Evolutionary conservation across 2,888 invertebrate genomes (phyloP).

Genomic region (Meta bourneti): DNA sequence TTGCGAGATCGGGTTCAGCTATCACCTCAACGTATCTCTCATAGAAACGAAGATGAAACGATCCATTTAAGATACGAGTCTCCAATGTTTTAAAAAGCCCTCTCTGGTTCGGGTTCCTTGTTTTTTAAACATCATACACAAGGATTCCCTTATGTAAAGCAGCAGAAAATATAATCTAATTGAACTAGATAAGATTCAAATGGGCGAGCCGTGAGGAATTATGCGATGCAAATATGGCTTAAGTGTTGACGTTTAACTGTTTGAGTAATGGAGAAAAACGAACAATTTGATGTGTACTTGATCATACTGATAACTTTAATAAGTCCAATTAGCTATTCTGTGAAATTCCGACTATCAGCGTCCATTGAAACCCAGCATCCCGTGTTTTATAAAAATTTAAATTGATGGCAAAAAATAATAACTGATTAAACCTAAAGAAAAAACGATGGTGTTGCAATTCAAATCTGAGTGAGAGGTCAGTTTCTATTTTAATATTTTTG

Average conservation of each 20-base stretch:
- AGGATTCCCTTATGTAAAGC: background rate
- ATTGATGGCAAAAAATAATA: too few relatives aligned
- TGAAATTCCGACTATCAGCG: too few relatives aligned
- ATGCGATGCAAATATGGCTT: background rate
- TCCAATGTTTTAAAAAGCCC: slow-evolving; percentile 1
- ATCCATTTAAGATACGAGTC: background rate
- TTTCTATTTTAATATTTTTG: too few relatives aligned
- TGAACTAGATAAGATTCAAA: background rate
- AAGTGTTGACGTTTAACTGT: background rate
- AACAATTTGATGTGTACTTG: too few relatives aligned
- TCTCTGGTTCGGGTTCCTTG: background rate
- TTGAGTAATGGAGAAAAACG: background rate
- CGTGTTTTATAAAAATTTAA: too few relatives aligned
- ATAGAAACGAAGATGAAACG: slow-evolving; percentile 18
- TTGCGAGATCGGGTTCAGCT: slow-evolving; percentile 3
- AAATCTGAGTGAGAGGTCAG: too few relatives aligned
- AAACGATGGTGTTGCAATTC: too few relatives aligned
- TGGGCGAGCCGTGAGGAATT: background rate
- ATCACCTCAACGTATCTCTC: slow-evolving; percentile 12
- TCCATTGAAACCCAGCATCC: too few relatives aligned
- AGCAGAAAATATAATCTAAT: background rate
- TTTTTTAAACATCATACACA: background rate
- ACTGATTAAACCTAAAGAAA: too few relatives aligned
- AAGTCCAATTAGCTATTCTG: too few relatives aligned
- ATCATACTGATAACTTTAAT: too few relatives aligned